Conservation (phyloP, 2,797 vertebrate genomes). For the Enteromius paludinosus region DNA sequence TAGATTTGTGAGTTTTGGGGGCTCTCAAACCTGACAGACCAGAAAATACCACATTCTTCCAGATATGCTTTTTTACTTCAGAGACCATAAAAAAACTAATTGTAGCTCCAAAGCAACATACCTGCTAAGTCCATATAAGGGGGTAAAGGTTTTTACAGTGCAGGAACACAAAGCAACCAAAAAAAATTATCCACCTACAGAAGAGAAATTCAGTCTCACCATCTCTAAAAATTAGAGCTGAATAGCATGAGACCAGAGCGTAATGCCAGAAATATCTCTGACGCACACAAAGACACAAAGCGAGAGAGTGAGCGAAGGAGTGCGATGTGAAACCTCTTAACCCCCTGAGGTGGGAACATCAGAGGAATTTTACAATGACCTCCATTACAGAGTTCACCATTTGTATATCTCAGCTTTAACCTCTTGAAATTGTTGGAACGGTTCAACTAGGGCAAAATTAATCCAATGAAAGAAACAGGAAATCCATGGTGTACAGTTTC, state of each 20-base stretch:
- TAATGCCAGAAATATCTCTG: slow-evolving; percentile 56
- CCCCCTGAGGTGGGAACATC: slow-evolving; percentile 27
- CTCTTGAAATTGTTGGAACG: slow-evolving; percentile 19
- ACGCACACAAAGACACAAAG: slow-evolving; percentile 36
- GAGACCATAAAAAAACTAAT: background rate
- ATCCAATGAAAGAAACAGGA: background rate
- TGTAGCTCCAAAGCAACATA: background rate
- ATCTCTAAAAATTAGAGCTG: slow-evolving; percentile 30
- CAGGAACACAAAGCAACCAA: background rate
- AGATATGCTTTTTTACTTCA: background rate
- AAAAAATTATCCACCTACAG: background rate
- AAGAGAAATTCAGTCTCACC: slow-evolving; percentile 44
- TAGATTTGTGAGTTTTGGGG: background rate
- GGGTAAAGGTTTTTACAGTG: slow-evolving; percentile 7
- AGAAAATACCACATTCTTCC: slow-evolving; percentile 24
- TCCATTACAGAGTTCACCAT: slow-evolving; percentile 16
- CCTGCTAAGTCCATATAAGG: background rate
- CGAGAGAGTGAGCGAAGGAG: background rate
- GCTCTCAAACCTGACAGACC: slow-evolving; percentile 36
- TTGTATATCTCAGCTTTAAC: background rate
- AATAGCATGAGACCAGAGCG: slow-evolving; percentile 34
- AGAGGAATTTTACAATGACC: slow-evolving; percentile 16
- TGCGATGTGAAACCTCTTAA: slow-evolving; percentile 40
- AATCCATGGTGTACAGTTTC: background rate
- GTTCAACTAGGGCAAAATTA: slow-evolving; percentile 13